Conservation (phyloP, 2,797 vertebrate genomes). For the Artibeus lituratus region DNA sequence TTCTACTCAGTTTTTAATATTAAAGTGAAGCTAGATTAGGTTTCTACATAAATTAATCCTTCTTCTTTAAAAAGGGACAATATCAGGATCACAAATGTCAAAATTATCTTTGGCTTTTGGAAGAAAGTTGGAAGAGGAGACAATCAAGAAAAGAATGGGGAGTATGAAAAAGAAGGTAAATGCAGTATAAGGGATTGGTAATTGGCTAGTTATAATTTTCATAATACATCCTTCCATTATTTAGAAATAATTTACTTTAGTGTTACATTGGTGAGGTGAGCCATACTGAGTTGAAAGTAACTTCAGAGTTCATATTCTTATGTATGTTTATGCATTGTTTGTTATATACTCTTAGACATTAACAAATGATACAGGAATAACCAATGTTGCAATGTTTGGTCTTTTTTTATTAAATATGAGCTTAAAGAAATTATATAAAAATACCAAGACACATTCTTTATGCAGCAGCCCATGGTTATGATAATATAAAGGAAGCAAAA, state of each 20-base stretch:
- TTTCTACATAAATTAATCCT: not conserved
- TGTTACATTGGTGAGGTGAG: not conserved
- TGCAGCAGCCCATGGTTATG: not conserved
- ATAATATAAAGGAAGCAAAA: not conserved
- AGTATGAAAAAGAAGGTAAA: not conserved
- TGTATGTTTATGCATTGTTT: not conserved
- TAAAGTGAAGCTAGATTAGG: slow-evolving; percentile 57
- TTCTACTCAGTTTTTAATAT: slow-evolving; percentile 48
- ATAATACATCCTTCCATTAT: not conserved
- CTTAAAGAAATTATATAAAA: slow-evolving; percentile 15
- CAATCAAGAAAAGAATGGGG: not conserved
- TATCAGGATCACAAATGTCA: not conserved
- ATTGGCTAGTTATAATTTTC: not conserved
- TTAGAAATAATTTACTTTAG: not conserved
- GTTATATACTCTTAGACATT: not conserved
- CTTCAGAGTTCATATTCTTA: not conserved
- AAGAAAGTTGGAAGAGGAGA: not conserved
- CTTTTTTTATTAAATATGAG: not conserved
- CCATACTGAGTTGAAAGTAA: not conserved
- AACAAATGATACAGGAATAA: not conserved
- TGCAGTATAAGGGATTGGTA: not conserved
- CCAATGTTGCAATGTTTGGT: not conserved
- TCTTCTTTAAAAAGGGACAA: not conserved
- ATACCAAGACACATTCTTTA: not conserved
- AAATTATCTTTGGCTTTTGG: not conserved